These are phyloP conservation scores for Desmodus rotundus DNA, from an alignment of 2,113 vertebrate species.

Conservation along the genomic window DNA sequence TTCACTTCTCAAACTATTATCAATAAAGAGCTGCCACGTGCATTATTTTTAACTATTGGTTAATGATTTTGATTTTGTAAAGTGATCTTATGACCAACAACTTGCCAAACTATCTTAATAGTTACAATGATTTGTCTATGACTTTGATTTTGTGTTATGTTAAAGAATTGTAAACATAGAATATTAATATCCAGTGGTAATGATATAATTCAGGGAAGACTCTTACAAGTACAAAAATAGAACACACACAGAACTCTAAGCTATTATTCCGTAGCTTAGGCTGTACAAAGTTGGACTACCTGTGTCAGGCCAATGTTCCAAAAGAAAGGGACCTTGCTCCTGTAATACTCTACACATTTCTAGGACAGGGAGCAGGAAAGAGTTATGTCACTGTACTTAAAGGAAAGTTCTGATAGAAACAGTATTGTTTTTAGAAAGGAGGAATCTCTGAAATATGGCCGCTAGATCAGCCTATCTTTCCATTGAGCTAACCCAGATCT, in stretches of 20 bases:
- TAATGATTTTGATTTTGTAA: background rate
- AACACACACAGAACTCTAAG: background rate
- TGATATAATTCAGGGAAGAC: background rate
- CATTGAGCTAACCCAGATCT: background rate
- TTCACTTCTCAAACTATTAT: background rate
- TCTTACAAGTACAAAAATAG: background rate
- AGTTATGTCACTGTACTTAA: background rate
- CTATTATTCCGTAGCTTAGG: background rate
- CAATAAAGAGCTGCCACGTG: background rate
- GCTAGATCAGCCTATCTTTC: background rate
- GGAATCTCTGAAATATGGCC: background rate
- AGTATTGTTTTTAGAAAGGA: background rate
- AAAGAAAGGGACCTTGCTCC: background rate
- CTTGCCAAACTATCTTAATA: background rate
- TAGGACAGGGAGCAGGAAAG: background rate
- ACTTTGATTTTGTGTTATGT: background rate
- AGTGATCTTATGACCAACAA: background rate
- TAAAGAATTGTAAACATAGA: background rate
- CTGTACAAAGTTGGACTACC: background rate
- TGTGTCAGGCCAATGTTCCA: background rate
- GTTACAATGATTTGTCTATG: background rate
- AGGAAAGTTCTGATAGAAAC: background rate
- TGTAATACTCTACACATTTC: background rate
- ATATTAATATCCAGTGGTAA: background rate
- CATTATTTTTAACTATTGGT: background rate